Conservation (phyloP, 2,797 vertebrate species). For the Psittacula echo region DNA sequence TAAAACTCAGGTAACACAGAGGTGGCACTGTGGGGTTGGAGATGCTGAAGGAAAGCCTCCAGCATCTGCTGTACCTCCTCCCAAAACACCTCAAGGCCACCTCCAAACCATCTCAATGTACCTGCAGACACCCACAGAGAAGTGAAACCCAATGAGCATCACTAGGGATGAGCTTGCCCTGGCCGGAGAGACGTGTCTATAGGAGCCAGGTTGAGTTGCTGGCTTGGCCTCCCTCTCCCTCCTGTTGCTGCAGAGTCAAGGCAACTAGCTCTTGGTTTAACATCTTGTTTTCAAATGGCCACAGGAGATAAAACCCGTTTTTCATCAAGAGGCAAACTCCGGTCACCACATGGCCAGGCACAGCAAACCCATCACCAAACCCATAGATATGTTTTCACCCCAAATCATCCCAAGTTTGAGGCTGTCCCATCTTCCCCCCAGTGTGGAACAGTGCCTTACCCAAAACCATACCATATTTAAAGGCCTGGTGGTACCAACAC, state of each 20-base stretch:
- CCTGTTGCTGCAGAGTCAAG: not conserved
- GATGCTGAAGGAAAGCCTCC: not conserved
- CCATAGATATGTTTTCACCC: fast-evolving
- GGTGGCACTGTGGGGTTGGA: not conserved
- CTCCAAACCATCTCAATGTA: not conserved
- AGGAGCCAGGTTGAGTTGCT: not conserved
- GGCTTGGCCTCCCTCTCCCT: not conserved
- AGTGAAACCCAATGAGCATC: not conserved
- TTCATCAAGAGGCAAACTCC: not conserved
- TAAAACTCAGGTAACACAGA: not conserved
- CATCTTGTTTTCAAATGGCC: not conserved
- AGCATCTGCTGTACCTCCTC: not conserved
- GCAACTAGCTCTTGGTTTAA: not conserved
- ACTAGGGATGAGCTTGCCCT: not conserved
- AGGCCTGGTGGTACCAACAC: too few relatives aligned
- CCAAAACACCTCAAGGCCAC: not conserved
- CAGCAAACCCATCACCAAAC: not conserved
- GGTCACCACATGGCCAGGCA: fast-evolving
- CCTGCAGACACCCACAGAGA: not conserved
- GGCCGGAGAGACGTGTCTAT: fast-evolving
- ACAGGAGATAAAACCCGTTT: not conserved
- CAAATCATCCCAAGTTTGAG: not conserved
- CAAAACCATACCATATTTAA: not conserved
- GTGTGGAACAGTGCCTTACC: not conserved
- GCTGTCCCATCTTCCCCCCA: not conserved